Percentiles rank a stretch among this genome's conserved stretches.
Evolutionary conservation across 2,797 vertebrate species (phyloP).

Genomic region (Gymnocypris eckloni): DNA sequence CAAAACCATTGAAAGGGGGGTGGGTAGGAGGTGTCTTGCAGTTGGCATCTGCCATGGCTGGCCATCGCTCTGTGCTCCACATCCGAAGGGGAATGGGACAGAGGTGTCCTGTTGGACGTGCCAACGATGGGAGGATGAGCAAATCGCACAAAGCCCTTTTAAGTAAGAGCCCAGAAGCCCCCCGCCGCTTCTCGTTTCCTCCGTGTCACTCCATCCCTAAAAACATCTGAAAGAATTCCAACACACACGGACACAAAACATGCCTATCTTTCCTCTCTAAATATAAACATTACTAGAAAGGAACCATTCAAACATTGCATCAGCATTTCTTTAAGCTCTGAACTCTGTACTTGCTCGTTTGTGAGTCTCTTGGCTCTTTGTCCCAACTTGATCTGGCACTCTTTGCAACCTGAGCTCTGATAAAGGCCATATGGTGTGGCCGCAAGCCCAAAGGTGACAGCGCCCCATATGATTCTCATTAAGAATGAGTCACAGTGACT

Average conservation of each 20-base stretch:
- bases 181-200: constrained; percentile 55
- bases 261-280: constrained; percentile 11
- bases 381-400: constrained; percentile 55
- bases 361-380: constrained; percentile 35
- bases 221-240: constrained; percentile 52
- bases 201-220: constrained; percentile 24
- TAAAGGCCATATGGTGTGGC: constrained; percentile 64
- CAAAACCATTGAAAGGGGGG: constrained; percentile 62
- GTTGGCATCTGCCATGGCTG: constrained; percentile 51
- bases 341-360: constrained; percentile 5
- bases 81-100: constrained; percentile 65
- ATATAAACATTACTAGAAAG: constrained; percentile 24
- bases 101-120: constrained; percentile 71
- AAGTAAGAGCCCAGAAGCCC: constrained; percentile 46
- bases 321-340: not conserved
- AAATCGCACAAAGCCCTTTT: constrained; percentile 61
- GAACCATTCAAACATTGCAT: not conserved
- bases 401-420: constrained; percentile 59
- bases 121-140: constrained; percentile 49
- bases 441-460: constrained; percentile 61
- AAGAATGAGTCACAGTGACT: constrained; percentile 43
- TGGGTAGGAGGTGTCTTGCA: constrained; percentile 45
- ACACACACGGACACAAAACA: constrained; percentile 13
- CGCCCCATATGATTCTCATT: constrained; percentile 63
- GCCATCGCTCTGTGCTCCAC: constrained; percentile 42